Conservation (phyloP, 2,113 vertebrate genomes). For the Lepus americanus region DNA sequence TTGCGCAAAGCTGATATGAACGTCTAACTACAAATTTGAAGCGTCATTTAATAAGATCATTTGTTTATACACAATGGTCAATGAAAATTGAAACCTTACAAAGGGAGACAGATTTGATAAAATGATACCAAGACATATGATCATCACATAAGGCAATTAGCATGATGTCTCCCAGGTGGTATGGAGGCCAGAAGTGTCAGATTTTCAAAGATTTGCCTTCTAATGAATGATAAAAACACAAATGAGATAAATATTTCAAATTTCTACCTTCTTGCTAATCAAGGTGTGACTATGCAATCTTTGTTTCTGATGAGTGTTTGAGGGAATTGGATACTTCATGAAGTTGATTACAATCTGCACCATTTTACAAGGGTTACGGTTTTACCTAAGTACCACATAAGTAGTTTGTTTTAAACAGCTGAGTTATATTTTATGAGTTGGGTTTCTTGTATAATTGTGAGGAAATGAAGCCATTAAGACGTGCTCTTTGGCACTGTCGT, state of each 20-base stretch:
- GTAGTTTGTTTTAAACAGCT: slow-evolving; percentile 77
- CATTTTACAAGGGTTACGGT: slow-evolving; percentile 65
- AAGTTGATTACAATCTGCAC: slow-evolving; percentile 64
- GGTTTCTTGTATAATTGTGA: slow-evolving; percentile 65
- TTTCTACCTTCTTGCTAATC: slow-evolving; percentile 43
- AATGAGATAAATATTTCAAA: slow-evolving; percentile 58
- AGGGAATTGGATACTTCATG: slow-evolving; percentile 65
- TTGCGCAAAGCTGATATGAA: neutral
- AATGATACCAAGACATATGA: neutral
- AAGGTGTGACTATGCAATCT: neutral
- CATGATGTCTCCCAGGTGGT: neutral
- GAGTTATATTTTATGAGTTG: slow-evolving; percentile 72
- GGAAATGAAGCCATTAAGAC: slow-evolving; percentile 67
- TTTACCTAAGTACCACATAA: slow-evolving; percentile 71
- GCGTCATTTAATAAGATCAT: neutral
- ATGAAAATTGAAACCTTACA: neutral
- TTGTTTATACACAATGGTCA: slow-evolving; percentile 4
- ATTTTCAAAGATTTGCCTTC: slow-evolving; percentile 3
- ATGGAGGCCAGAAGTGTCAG: neutral
- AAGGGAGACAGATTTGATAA: neutral
- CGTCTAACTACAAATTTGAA: neutral
- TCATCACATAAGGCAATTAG: neutral
- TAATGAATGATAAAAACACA: slow-evolving; percentile 45
- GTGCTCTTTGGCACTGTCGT: slow-evolving; percentile 73
- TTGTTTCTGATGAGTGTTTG: slow-evolving; percentile 51